Base-by-base conservation (phyloP, 23 tunicate species). In the Styela plicata region DNA sequence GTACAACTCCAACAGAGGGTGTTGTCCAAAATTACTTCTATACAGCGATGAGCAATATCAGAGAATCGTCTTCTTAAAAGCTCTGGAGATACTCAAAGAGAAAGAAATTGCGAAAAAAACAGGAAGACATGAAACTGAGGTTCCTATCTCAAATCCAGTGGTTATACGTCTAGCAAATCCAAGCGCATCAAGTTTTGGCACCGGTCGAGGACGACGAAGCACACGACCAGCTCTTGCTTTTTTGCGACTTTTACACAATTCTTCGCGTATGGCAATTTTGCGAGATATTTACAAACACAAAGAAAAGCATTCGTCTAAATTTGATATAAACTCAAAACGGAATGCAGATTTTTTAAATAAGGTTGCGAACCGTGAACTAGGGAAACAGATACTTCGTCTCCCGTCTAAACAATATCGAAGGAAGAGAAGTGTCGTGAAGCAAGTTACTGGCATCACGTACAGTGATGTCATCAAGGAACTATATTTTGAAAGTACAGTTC, bases 11-110 rank as follows among this genome's bases (percentile, higher is more conserved):
- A 34, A 71, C 35, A 33, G 77, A 27, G 77, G 77, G 7, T 71
- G 77, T 32, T 71, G 77, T 71, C 77, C 77, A 5, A 71, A 71
- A 30, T 32, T 71, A 30, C 35, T 71, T 33, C 5, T 71, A 22
- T 71, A 71, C 29, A 71, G 35, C 35, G 77, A 71, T 30, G 36
- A 32, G 29, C 77, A 71, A 71, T 71, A 71, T 71, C 77, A 71
- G 29, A 71, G 24, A 32, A 31, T 71, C 20, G 7, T 71, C 37
- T 71, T 28, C 77, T 5, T 30, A 30, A 32, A 71, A 29, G 37
- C 77, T 3, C 7, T 71, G 24, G 36, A 29, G 13, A 71, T 71
- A 2, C 5, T 71, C 3, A 30, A 17, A 28, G 77, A 31, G 29
- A 30, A 30, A 19, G 57, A 44, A 44, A 44, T 44, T 13, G 57